Conservation (phyloP, 2,888 invertebrate species). For the Ornithoptera priamus region DNA sequence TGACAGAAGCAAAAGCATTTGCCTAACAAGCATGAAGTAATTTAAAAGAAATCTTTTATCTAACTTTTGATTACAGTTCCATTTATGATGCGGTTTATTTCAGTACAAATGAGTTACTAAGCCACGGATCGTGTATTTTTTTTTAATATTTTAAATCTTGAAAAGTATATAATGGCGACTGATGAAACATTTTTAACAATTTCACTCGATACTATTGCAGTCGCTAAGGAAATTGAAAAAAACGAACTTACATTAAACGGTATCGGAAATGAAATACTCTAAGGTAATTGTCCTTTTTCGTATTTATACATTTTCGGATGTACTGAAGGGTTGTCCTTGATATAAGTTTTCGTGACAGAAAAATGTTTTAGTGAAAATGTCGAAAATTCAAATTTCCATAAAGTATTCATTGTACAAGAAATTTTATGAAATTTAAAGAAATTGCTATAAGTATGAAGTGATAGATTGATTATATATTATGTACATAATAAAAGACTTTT, state of each 20-base stretch:
- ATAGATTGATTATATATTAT: too few relatives aligned
- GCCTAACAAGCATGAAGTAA: background rate
- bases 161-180: background rate
- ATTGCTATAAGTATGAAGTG: too few relatives aligned
- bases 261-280: conserved; percentile 21
- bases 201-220: conserved; percentile 12
- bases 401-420: too few relatives aligned
- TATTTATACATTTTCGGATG: background rate
- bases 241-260: conserved; percentile 20
- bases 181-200: conserved; percentile 1
- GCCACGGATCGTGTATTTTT: background rate
- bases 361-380: background rate
- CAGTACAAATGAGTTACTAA: background rate
- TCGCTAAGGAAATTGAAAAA: conserved; percentile 17
- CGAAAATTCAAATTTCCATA: too few relatives aligned
- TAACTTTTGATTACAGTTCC: background rate
- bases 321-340: background rate
- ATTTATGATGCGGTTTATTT: background rate
- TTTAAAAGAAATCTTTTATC: background rate
- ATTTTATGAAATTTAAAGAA: too few relatives aligned
- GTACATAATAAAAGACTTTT: too few relatives aligned
- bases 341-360: background rate
- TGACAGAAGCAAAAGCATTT: background rate
- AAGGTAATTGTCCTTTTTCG: conserved; percentile 8
- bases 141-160: background rate